Evolutionary conservation across 2,888 invertebrate species (phyloP).

Genomic region (Pandemis heparana): DNA sequence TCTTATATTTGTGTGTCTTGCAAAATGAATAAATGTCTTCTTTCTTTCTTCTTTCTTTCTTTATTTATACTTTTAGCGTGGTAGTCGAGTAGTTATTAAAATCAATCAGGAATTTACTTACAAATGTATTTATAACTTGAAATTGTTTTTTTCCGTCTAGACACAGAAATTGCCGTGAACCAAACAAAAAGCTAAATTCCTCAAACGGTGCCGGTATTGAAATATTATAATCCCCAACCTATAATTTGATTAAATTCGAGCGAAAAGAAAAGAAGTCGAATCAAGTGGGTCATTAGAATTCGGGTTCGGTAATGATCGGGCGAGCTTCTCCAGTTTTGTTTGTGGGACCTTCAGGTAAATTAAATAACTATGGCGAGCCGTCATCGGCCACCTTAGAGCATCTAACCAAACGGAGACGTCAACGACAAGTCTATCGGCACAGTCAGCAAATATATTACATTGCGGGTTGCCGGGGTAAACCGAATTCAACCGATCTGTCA

Average conservation of each 20-base stretch:
- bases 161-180: slow-evolving; percentile 78
- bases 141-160: slow-evolving; percentile 72
- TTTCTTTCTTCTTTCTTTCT: too few relatives aligned
- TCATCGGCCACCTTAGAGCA: slow-evolving; percentile 45
- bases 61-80: too few relatives aligned
- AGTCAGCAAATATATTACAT: too few relatives aligned
- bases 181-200: slow-evolving; percentile 81
- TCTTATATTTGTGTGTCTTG: too few relatives aligned
- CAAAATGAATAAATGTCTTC: too few relatives aligned
- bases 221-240: slow-evolving; percentile 85
- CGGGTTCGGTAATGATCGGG: slow-evolving; percentile 81
- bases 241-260: slow-evolving; percentile 84
- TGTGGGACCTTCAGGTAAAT: slow-evolving; percentile 70
- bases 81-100: too few relatives aligned
- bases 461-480: too few relatives aligned
- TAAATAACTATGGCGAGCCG: slow-evolving; percentile 60
- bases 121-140: slow-evolving; percentile 24
- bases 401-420: background rate
- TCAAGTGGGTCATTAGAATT: slow-evolving; percentile 82
- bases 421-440: background rate
- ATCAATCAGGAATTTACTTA: background rate
- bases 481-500: too few relatives aligned
- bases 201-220: slow-evolving; percentile 83
- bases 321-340: slow-evolving; percentile 74
- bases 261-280: slow-evolving; percentile 78